These are phyloP conservation scores for Noturus placidus DNA, from an alignment of 2,113 vertebrate species.

Conservation along the genomic window DNA sequence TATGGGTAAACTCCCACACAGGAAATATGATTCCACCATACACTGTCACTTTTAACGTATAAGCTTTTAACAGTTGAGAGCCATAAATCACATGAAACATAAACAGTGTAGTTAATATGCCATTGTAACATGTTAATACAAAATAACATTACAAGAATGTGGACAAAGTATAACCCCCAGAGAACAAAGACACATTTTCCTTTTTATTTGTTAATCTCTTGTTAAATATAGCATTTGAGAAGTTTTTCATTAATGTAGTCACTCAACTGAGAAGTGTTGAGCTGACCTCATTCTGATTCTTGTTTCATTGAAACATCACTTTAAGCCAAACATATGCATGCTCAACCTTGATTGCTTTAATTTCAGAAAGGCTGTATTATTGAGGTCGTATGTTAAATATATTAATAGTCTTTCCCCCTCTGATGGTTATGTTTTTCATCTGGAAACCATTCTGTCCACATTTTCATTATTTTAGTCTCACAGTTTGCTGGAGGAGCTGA, in stretches of 20 bases:
- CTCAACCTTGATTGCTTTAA: slow-evolving; percentile 53
- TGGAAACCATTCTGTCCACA: slow-evolving; percentile 63
- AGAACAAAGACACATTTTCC: neutral
- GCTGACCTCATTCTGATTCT: slow-evolving; percentile 49
- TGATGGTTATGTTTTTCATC: slow-evolving; percentile 58
- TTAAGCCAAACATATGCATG: slow-evolving; percentile 30
- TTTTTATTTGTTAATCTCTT: slow-evolving; percentile 13
- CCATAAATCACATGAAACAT: neutral
- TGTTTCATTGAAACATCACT: slow-evolving; percentile 56
- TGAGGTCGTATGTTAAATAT: slow-evolving; percentile 62
- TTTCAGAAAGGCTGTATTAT: slow-evolving; percentile 57
- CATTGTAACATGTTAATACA: neutral
- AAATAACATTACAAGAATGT: neutral
- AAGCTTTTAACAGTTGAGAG: neutral
- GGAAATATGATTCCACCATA: neutral
- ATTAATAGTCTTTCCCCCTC: slow-evolving; percentile 56
- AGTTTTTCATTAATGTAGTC: slow-evolving; percentile 38
- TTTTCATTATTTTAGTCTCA: slow-evolving; percentile 57
- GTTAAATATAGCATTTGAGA: slow-evolving; percentile 4
- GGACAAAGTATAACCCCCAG: neutral
- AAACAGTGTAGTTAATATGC: neutral
- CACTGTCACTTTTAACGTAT: neutral
- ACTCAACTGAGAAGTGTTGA: slow-evolving; percentile 9
- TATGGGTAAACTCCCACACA: slow-evolving; percentile 6
- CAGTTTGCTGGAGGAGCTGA: slow-evolving; percentile 58